Evolutionary conservation across 2,113 vertebrate species (phyloP).

Genomic region (Chlamydotis undulata): DNA sequence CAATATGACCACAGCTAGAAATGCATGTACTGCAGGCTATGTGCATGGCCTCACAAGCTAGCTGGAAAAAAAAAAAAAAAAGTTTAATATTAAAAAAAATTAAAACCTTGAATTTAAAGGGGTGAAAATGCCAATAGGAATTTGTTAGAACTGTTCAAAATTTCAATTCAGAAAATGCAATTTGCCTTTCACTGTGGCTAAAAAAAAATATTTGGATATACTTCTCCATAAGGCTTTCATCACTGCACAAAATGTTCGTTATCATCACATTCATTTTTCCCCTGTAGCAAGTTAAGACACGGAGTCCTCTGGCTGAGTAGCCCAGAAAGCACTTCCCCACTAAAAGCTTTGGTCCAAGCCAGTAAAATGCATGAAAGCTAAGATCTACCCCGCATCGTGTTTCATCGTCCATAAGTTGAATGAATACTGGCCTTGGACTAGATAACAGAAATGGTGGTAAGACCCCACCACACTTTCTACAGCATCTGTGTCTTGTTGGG

Average conservation of each 20-base stretch:
- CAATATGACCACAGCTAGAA: neutral
- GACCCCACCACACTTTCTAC: neutral
- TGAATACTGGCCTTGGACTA: neutral
- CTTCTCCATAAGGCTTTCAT: neutral
- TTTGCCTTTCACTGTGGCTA: neutral
- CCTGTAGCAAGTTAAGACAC: neutral
- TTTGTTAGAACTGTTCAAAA: neutral
- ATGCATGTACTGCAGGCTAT: rapidly evolving
- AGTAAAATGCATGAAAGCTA: neutral
- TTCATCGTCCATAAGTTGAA: neutral
- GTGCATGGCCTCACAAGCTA: neutral
- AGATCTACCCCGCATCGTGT: neutral
- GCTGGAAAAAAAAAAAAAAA: neutral
- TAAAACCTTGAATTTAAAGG: neutral
- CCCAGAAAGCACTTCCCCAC: neutral
- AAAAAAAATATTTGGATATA: neutral
- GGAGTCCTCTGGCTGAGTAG: neutral
- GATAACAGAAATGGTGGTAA: neutral
- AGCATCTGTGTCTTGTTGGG: neutral
- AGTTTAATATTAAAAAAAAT: neutral
- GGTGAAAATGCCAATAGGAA: neutral
- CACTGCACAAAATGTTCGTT: neutral
- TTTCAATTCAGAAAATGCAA: neutral
- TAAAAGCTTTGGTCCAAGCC: neutral
- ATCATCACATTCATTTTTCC: neutral